phyloP scores from a whole-genome alignment of 2,113 vertebrate species.

The Myrmophylax atrothorax region DNA sequence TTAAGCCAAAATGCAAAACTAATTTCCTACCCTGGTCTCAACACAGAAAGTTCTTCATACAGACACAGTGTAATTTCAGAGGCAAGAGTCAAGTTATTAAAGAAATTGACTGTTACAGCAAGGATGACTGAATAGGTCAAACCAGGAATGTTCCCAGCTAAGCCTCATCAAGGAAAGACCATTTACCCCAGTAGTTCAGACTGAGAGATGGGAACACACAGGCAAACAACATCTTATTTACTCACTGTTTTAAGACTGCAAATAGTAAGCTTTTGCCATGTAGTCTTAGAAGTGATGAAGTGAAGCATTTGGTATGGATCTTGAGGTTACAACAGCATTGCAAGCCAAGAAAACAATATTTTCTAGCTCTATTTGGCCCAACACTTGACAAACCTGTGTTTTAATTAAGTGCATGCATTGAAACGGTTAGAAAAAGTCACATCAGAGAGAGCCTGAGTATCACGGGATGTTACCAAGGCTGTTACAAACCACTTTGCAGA shows the following conservation, averaged over 20 bases:
- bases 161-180: not conserved
- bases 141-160: not conserved
- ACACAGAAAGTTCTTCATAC: slow-evolving; percentile 1
- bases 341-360: not conserved
- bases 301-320: not conserved
- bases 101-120: not conserved
- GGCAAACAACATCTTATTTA: not conserved
- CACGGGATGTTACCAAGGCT: not conserved
- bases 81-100: not conserved
- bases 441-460: not conserved
- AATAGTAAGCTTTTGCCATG: not conserved
- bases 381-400: not conserved
- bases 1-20: slow-evolving; percentile 2
- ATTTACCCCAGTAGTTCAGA: not conserved
- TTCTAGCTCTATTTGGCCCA: not conserved
- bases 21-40: not conserved
- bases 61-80: not conserved
- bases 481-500: not conserved
- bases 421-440: not conserved
- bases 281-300: not conserved
- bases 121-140: rapidly evolving
- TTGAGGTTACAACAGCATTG: rapidly evolving
- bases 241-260: not conserved
- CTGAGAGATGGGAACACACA: not conserved
- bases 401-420: not conserved